phyloP scores from a whole-genome alignment of 2,797 vertebrate species.

The Ficedula albicollis region DNA sequence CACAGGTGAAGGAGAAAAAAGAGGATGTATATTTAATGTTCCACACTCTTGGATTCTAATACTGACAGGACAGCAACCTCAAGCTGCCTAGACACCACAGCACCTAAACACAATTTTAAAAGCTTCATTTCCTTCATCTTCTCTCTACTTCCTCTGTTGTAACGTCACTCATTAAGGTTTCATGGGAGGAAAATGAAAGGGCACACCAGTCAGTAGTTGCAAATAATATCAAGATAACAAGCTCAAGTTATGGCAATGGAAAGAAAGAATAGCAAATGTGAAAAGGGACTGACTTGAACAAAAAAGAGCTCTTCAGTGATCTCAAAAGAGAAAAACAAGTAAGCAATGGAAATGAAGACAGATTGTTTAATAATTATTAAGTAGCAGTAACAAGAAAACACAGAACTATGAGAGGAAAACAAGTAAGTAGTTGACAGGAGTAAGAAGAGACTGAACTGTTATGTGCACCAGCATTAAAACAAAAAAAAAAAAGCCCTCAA shows the following conservation, averaged over 20 bases:
- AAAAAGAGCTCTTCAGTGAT: background rate
- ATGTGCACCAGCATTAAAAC: background rate
- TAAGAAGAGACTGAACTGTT: background rate
- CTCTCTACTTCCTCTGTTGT: background rate
- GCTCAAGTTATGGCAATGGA: background rate
- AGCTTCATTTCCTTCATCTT: background rate
- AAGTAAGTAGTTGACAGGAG: background rate
- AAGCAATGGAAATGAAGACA: background rate
- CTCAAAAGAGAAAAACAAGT: background rate
- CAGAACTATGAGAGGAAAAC: background rate
- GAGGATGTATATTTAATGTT: background rate
- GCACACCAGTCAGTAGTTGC: background rate
- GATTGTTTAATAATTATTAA: background rate
- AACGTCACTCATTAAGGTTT: background rate
- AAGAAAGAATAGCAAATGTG: background rate
- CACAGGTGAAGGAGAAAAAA: background rate
- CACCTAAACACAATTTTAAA: background rate
- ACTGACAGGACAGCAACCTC: background rate
- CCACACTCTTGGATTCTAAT: background rate
- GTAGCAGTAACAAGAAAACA: background rate
- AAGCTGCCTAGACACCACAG: background rate
- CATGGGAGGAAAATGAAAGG: background rate
- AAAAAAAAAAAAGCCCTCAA: rapidly evolving
- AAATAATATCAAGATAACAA: background rate
- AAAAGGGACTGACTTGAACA: background rate